phyloP scores from a whole-genome alignment of 2,888 invertebrate genomes.

The Mythimna impura region DNA sequence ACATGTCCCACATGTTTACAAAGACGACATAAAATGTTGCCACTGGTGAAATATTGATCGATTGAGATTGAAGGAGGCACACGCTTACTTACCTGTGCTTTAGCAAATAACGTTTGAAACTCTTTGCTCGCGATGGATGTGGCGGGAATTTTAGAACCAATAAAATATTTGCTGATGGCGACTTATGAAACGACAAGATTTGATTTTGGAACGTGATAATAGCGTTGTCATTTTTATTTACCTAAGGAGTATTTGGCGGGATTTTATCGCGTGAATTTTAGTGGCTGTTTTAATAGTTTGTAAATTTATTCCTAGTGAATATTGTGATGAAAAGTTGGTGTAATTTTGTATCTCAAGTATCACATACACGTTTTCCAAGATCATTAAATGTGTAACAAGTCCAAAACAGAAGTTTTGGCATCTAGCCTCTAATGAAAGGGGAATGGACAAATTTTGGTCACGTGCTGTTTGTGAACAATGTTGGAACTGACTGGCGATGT shows the following conservation, averaged over 20 bases:
- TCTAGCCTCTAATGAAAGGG: not conserved
- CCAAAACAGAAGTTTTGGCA: not conserved
- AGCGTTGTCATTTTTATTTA: not conserved
- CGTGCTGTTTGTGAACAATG: slow-evolving; percentile 5
- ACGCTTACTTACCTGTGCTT: slow-evolving; percentile 47
- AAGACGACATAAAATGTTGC: slow-evolving; percentile 42
- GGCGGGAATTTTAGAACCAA: slow-evolving; percentile 16
- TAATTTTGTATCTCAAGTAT: too few relatives aligned
- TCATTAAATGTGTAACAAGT: not conserved
- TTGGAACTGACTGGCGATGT: not conserved
- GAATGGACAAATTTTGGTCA: slow-evolving; percentile 13
- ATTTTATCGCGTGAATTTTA: too few relatives aligned
- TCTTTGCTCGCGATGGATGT: slow-evolving; percentile 29
- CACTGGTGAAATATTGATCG: slow-evolving; percentile 51
- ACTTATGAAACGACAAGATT: slow-evolving; percentile 22
- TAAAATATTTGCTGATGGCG: slow-evolving; percentile 9
- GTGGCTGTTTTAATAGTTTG: too few relatives aligned
- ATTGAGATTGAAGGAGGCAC: slow-evolving; percentile 44
- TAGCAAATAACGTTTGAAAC: slow-evolving; percentile 35
- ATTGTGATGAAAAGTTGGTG: too few relatives aligned
- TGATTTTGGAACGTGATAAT: slow-evolving; percentile 30
- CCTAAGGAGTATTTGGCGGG: too few relatives aligned
- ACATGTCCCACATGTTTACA: slow-evolving; percentile 35
- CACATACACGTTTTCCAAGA: not conserved
- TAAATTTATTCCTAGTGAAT: too few relatives aligned